Evolutionary conservation across 1,140 invertebrate species (phyloP), one percentile per base, ranked within the genome.

Genomic region (Sminthurides bifidus): DNA sequence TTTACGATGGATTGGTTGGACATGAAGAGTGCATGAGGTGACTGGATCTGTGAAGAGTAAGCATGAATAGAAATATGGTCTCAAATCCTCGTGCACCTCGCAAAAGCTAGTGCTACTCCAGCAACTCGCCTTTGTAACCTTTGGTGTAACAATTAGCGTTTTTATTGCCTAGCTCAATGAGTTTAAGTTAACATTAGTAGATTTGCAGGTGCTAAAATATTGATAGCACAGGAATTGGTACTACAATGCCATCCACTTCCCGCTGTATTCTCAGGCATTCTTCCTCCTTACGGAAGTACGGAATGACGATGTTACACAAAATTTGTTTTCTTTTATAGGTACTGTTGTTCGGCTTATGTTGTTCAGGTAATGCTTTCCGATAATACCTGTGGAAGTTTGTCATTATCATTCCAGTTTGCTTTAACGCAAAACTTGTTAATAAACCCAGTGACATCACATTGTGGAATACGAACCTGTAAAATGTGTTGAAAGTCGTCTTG

Each of bases 401-500:
- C 5, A 56, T 24, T 35, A 50, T 30, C 6, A 27, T 23, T 35
- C 21, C 14, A 58, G 14, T 45, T 45, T 24, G 12, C 8, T 19
- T 46, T 30, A 23, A 10, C 33, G n/a, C 33, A n/a, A 24, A 55
- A 52, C 10, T 55, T 55, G 15, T 10, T 10, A 35, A 10, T 35
- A 10, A 19, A 43, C n/a, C n/a, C 24, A 43, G 24, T 14, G 8
- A 52, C 29, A 38, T 15, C 23, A 24, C 17, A 8, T 10, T 45
- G n/a, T 21, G 3, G 56, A 58, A 29, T 29, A 56, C 65, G 68
- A 66, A 74, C 73, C 61, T 63, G 56, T 68, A 64, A 64, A 73
- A 75, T 54, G 61, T 54, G 27, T 69, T 24, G 29, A 75, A 66
- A 2, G 68, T 57, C 3, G 64, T 58, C 6, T 69, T 56, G 61